Evolutionary conservation across 2,797 vertebrate genomes (phyloP), one percentile per base, ranked within the genome.

Genomic region (Yasuhikotakia modesta): DNA sequence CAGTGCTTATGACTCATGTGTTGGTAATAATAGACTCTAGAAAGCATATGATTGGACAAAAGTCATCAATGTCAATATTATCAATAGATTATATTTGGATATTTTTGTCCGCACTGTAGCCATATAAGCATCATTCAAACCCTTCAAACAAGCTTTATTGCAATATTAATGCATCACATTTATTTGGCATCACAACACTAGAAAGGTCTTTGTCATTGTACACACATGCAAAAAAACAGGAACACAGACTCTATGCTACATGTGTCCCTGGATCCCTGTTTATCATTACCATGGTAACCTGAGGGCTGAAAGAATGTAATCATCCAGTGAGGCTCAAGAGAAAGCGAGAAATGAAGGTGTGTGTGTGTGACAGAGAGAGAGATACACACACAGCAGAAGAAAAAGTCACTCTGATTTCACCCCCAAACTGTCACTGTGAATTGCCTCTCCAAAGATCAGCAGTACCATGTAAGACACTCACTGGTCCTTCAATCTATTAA

Each of bases 251-350:
- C 39, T 32, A 21, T 27, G 39, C 52, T 73, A 61, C 22, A 60
- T 52, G 21, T 61, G 68, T 70, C 52, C 58, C 65, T 68, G 65
- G 27, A 48, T 70, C 53, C 65, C 39, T 65, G 48, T 78, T 82
- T 80, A 80, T 71, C 63, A 69, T 84, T 73, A 64, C 82, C 77
- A 81, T 81, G 78, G 82, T n/a, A 84, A 63, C 60, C 22, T 11
- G 53, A 43, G 39, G 55, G 64, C 64, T 81, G 64, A 60, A 81
- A 48, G 60, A 75, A 80, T 78, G 68, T 55, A 71, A 78, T 78
- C 76, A 71, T 78, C 39, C 57, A 78, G 66, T 16, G 61, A 21
- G 45, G 70, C 80, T 79, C 57, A 66, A 79, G 70, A 65, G 75
- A 53, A 72, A 53, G 74, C 75, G 61, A 70, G 63, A 74, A 63